These are phyloP conservation scores for Caenorhabditis latens DNA, from an alignment of 1,140 invertebrate genomes.

Conservation along the genomic window DNA sequence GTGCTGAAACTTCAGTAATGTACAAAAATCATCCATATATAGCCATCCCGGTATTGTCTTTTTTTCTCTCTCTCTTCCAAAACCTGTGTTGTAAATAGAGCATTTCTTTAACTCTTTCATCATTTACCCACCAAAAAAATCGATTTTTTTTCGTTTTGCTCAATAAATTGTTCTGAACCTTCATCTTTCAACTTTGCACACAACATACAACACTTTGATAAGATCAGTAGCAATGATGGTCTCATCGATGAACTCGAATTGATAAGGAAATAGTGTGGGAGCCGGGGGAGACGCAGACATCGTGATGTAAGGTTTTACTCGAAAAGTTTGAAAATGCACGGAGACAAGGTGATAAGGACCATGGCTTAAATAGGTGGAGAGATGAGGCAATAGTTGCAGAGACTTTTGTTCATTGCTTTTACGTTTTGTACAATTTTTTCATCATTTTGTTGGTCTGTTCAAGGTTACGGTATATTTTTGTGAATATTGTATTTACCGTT, in stretches of 20 bases:
- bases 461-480: background rate
- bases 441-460: too few species aligned
- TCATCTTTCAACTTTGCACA: slow-evolving; percentile 30
- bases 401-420: background rate
- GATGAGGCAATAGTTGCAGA: slow-evolving; percentile 4
- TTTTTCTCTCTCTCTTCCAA: background rate
- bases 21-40: slow-evolving; percentile 13
- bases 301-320: slow-evolving; percentile 32
- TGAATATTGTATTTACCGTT: background rate
- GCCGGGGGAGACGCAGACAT: background rate
- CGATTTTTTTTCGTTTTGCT: too few species aligned
- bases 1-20: background rate
- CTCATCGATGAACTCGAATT: slow-evolving; percentile 37
- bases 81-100: too few species aligned
- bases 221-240: slow-evolving; percentile 16
- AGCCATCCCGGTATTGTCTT: background rate
- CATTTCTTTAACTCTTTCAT: too few species aligned
- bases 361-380: background rate
- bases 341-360: slow-evolving; percentile 18
- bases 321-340: slow-evolving; percentile 34
- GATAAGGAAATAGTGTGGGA: slow-evolving; percentile 11
- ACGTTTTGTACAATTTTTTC: background rate
- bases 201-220: background rate
- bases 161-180: background rate
- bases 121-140: background rate